phyloP scores from a whole-genome alignment of 2,888 invertebrate genomes.

The Latheticus oryzae region DNA sequence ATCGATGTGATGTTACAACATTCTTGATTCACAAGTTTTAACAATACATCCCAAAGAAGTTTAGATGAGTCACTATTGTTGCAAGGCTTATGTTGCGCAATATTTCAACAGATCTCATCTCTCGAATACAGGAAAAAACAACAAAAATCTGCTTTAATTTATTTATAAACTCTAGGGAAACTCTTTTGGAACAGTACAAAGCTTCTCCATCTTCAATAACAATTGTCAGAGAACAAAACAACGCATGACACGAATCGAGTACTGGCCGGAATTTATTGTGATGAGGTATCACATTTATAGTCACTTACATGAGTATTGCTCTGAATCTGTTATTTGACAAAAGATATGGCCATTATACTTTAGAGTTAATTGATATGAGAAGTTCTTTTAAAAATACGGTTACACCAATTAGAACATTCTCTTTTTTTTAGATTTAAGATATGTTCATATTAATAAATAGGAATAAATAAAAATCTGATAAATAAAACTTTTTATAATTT shows the following conservation, averaged over 20 bases:
- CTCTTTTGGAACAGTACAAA: conserved; percentile 14
- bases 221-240: conserved; percentile 34
- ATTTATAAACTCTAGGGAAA: conserved; percentile 24
- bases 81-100: conserved; percentile 6
- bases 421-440: too few species aligned
- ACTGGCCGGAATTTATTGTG: conserved; percentile 21
- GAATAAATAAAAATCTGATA: too few species aligned
- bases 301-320: conserved; percentile 10
- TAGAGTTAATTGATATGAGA: too few species aligned
- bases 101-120: conserved; percentile 7
- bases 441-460: too few species aligned
- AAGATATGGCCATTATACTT: too few species aligned
- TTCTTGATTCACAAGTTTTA: background rate
- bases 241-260: conserved; percentile 32
- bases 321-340: too few species aligned
- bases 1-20: conserved; percentile 7
- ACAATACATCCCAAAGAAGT: background rate
- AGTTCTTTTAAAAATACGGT: too few species aligned
- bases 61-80: background rate
- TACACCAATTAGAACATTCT: too few species aligned
- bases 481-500: too few species aligned
- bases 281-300: conserved; percentile 20
- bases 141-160: conserved; percentile 12
- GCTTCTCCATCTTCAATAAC: conserved; percentile 15
- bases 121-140: background rate